Percentiles rank a stretch among this genome's conserved stretches.
Conservation (phyloP, 2,113 vertebrate genomes). For the Camelus dromedarius region DNA sequence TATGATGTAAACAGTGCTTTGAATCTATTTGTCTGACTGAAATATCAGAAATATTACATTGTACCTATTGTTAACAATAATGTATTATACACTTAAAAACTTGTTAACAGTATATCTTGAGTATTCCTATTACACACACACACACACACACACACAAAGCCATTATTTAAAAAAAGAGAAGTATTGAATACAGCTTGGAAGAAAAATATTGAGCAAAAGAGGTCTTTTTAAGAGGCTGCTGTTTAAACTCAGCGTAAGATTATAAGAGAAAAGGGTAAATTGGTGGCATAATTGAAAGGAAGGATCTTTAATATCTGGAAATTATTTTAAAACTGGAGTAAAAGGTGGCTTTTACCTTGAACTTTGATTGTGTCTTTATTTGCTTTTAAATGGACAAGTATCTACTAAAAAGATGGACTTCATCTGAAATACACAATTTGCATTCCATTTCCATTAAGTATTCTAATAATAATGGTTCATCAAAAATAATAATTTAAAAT, state of each 20-base stretch:
- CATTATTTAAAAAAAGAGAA: neutral
- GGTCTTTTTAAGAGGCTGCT: neutral
- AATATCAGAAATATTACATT: neutral
- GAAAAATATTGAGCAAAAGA: neutral
- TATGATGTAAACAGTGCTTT: neutral
- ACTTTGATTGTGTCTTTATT: neutral
- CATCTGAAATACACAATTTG: neutral
- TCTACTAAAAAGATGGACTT: neutral
- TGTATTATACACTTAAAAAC: neutral
- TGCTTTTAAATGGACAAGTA: neutral
- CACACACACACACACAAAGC: neutral
- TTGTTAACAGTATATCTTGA: neutral
- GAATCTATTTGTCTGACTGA: neutral
- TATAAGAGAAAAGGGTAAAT: neutral
- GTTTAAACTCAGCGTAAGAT: neutral
- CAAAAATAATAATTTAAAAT: neutral
- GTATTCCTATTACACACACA: neutral
- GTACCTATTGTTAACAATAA: neutral
- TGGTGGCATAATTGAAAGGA: neutral
- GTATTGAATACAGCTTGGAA: neutral
- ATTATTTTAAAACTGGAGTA: neutral
- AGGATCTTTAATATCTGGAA: neutral
- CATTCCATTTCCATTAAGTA: neutral
- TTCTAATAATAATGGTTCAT: neutral
- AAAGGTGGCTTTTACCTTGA: neutral